Evolutionary conservation across 2,113 vertebrate species (phyloP), one percentile per base, ranked within the genome.

Genomic region (Vireo altiloquus): DNA sequence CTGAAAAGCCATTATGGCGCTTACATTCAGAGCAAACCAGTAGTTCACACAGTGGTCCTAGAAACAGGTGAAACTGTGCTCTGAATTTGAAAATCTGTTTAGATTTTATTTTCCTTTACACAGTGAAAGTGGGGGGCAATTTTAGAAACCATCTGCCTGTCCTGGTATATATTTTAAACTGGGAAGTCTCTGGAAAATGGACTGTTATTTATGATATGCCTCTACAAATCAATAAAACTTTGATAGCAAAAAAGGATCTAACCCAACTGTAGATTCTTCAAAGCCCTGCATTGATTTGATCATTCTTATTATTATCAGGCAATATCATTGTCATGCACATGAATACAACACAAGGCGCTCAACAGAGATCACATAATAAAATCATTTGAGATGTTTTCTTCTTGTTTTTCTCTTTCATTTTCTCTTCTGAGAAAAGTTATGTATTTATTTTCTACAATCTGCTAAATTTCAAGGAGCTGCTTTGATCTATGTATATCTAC

Each of bases 401-500:
- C 61, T 80, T 65, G 56, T 85, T 95, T 95, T 89, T 91, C 61
- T 56, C 35, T 91, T 87, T 94, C 21, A 52, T 92, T 95, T 89
- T 74, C 61, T 87, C 66, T 61, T 97, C 90, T 87, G 76, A 91
- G 82, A 68, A 94, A 82, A 77, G 72, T 92, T 94, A 75, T 57
- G 46, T 52, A 82, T 91, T 94, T 94, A 75, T 95, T 94, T 95
- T 94, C 76, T 66, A 64, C 49, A 85, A 85, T 84, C 80, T 85
- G 40, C 77, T 68, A 76, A 87, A 91, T 93, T 96, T 94, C 82
- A 92, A 90, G 42, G 52, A 78, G 30, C 31, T 92, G 57, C 91
- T 97, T 96, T 96, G 92, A 94, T 94, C 86, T 88, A 46, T 83
- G 71, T 49, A 85, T 87, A 84, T 82, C 78, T 83, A 80, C 80